Evolutionary conservation across 2,113 vertebrate genomes (phyloP), one percentile per base, ranked within the genome.

Genomic region (Syngnathus scovelli): DNA sequence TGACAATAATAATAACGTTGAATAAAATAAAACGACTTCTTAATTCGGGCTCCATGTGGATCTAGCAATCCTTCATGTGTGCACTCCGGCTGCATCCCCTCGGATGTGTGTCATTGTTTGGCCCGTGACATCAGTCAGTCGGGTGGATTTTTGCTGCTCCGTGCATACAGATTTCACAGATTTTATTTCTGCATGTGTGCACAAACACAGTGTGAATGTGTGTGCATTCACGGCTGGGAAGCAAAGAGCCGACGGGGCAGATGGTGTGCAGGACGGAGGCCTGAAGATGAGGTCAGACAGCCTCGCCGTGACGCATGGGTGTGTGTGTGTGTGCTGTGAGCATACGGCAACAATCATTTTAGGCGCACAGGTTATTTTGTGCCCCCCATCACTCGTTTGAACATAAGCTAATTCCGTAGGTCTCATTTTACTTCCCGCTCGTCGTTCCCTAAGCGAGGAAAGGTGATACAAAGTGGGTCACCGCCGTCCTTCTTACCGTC

Each of bases 21-120:
- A 90, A 90, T 90, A 86, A 85, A 87, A 76, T 2, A 27, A 23
- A 74, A 77, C 64, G 52, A 64, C 68, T 81, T 86, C 75, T 79
- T 83, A 78, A 61, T 15, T 23, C 21, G 64, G 67, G 49, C 27
- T 33, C 27, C 27, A 33, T 33, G 27, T 33, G 27, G 56, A 48
- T 37, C 43, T 9, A 39, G 6, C 39, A 16, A 52, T 52, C 51
- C 51, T 7, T 9, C 19, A 33, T 37, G 63, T 62, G 41, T 67
- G 66, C 65, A 61, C 15, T 46, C 62, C 65, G 48, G 61, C 59
- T 12, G 71, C 79, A 77, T 36, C 11, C 68, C 67, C 64, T 58
- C 67, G 69, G 77, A 68, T 64, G 39, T 18, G 64, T 62, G 65
- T 66, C 70, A 59, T 62, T 15, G 49, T 78, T 72, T 80, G 75